Percentiles rank a stretch among this genome's conserved stretches.
phyloP scores from a whole-genome alignment of 2,888 invertebrate genomes.

The Cataglyphis rosenhaueri region DNA sequence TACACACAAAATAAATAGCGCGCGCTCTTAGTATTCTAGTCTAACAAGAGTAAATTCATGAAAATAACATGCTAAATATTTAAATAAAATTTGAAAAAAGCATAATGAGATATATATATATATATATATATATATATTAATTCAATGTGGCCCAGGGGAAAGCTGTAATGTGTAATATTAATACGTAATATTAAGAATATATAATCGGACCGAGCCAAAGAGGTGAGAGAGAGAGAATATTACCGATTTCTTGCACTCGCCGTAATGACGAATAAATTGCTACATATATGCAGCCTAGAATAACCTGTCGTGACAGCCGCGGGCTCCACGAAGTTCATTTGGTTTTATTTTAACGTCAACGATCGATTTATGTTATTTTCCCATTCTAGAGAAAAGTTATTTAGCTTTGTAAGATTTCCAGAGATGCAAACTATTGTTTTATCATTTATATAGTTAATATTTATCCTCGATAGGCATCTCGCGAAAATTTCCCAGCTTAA shows the following conservation, averaged over 20 bases:
- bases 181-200: conserved; percentile 27
- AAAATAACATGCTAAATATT: not conserved
- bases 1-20: too few relatives aligned
- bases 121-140: not conserved
- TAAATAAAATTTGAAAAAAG: not conserved
- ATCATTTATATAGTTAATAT: not conserved
- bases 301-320: conserved; percentile 40
- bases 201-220: conserved; percentile 29
- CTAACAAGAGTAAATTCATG: not conserved
- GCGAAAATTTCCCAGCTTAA: not conserved
- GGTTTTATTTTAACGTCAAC: conserved; percentile 21
- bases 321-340: conserved; percentile 20
- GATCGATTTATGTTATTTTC: conserved; percentile 25
- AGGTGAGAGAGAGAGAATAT: not conserved
- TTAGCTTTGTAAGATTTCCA: not conserved
- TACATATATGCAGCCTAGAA: conserved; percentile 25
- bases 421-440: not conserved
- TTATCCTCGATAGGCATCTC: not conserved
- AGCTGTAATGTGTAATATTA: conserved; percentile 21
- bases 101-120: not conserved
- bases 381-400: conserved; percentile 3
- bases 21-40: too few relatives aligned
- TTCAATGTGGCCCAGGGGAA: conserved; percentile 1
- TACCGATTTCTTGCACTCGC: conserved; percentile 50
- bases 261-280: conserved; percentile 49